Evolutionary conservation across 1,140 invertebrate genomes (phyloP).

Genomic region (Tribolium madens): DNA sequence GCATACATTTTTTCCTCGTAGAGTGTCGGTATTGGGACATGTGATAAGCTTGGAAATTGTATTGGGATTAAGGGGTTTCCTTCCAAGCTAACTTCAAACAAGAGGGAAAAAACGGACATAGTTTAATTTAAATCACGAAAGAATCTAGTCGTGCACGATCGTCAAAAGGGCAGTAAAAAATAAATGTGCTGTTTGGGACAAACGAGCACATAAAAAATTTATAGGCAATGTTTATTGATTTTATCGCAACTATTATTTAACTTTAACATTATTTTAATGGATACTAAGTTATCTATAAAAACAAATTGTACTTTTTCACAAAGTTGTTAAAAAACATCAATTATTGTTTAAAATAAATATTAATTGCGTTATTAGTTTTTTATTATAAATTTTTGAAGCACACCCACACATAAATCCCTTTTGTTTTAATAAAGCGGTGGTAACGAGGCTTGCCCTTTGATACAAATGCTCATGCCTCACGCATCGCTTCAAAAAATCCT

Average conservation of each 20-base stretch:
- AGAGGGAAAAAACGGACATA: slow-evolving; percentile 12
- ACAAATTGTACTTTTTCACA: too few species aligned
- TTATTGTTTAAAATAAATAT: too few species aligned
- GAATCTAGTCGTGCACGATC: slow-evolving; percentile 3
- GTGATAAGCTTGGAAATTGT: slow-evolving; percentile 34
- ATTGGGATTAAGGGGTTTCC: slow-evolving; percentile 34
- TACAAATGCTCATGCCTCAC: too few species aligned
- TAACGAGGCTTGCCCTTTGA: neutral
- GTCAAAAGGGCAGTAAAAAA: slow-evolving; percentile 15
- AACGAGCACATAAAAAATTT: slow-evolving; percentile 14
- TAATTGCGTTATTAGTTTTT: too few species aligned
- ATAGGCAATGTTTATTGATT: slow-evolving; percentile 35
- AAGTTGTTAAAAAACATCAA: too few species aligned
- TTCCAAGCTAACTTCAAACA: slow-evolving; percentile 14
- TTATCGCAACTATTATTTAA: neutral
- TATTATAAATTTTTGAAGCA: too few species aligned
- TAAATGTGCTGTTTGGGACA: neutral
- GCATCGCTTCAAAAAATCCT: neutral
- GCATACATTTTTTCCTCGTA: neutral
- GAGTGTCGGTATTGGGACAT: neutral
- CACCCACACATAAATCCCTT: too few species aligned
- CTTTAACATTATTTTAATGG: neutral
- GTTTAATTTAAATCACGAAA: slow-evolving; percentile 25
- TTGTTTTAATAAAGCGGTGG: too few species aligned
- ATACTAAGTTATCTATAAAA: neutral